Base-by-base conservation (phyloP, 2,888 invertebrate genomes). In the Drosophila peninsularis region DNA sequence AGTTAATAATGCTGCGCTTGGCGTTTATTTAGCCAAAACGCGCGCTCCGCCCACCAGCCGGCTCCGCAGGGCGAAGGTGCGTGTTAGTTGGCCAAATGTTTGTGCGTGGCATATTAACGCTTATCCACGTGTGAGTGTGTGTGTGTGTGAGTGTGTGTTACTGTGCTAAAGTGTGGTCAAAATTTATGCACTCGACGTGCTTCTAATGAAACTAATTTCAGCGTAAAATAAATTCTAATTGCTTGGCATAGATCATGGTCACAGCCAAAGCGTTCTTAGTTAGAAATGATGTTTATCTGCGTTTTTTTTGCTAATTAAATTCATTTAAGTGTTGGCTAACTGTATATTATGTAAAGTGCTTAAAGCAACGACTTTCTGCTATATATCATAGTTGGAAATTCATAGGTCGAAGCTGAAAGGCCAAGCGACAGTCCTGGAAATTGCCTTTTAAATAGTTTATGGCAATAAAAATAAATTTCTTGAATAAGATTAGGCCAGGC, bases 131-230 rank as follows among this genome's bases (percentile, higher is more conserved):
- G 62, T 37, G 6, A 30, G 10, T 61, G 47, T 44, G 41, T 52
- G n/a, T 41, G 13, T 34, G 10, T 61, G 47, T 44, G 55, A 47
- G 64, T 41, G 27, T 44, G 17, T 56, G 53, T 30, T 9, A 30
- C 10, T 49, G 34, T 32, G 19, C 24, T 17, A 24, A 32, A 60
- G 47, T 65, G 68, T 52, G 67, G 54, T 49, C 55, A 57, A 41
- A 73, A 73, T 80, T 71, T 73, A 73, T 83, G 72, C 47, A 47
- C 58, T 54, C 71, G 72, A 65, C 64, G 63, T 70, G 78, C 73
- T 76, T 78, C 73, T 74, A 80, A 78, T 85, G 78, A 78, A 88
- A 88, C 85, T 80, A 75, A 73, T 80, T 84, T 61, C 62, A 71
- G 62, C 53, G 54, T 45, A 60, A 56, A 64, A 69, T 67, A 72